phyloP scores from a whole-genome alignment of 2,888 invertebrate species.

The Laspeyria flexula region DNA sequence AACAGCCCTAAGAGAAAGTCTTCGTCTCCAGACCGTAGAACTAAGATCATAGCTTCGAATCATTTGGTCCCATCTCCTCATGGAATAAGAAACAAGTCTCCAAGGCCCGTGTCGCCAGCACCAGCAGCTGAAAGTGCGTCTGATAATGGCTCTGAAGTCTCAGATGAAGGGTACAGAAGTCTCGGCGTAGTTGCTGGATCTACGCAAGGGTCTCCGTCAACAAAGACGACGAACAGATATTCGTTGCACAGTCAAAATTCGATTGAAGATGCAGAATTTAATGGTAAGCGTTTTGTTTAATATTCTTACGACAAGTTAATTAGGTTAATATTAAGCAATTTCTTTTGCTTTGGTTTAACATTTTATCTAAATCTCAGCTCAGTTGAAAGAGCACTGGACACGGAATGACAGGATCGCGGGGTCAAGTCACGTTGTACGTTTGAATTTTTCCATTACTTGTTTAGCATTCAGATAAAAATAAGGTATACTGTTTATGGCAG shows the following conservation, averaged over 20 bases:
- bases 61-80: constrained; percentile 83
- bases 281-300: constrained; percentile 86
- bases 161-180: constrained; percentile 94
- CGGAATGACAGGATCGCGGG: no score
- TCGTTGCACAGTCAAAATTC: constrained; percentile 91
- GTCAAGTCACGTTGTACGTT: no score
- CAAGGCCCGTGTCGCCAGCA: constrained; percentile 85
- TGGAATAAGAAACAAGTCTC: constrained; percentile 74
- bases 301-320: no score
- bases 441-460: no score
- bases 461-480: no score
- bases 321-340: no score
- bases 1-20: constrained; percentile 74
- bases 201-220: constrained; percentile 78
- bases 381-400: no score
- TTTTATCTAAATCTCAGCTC: no score
- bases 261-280: constrained; percentile 90
- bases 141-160: constrained; percentile 93
- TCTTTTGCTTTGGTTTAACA: no score
- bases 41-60: constrained; percentile 69
- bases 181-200: constrained; percentile 88
- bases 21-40: constrained; percentile 75
- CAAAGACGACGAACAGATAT: constrained; percentile 87
- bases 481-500: no score
- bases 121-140: constrained; percentile 87